phyloP scores from a whole-genome alignment of 2,113 vertebrate genomes.

The Vidua chalybeata region DNA sequence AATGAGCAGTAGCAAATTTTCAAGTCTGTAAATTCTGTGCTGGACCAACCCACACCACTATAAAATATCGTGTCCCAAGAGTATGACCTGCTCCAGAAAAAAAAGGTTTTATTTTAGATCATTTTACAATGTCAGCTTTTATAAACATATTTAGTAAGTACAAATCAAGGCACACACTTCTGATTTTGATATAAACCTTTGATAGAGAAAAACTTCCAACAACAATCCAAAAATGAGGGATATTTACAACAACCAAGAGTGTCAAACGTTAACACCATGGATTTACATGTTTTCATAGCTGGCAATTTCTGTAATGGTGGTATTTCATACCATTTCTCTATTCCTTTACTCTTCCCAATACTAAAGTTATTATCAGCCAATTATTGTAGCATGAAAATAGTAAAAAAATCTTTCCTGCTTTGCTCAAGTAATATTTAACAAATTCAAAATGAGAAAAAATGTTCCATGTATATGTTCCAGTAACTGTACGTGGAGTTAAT shows the following conservation, averaged over 20 bases:
- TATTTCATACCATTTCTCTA: slow-evolving; percentile 57
- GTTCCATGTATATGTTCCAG: background rate
- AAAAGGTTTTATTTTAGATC: background rate
- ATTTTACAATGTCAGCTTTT: background rate
- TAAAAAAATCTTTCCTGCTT: slow-evolving; percentile 60
- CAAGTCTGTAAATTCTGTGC: background rate
- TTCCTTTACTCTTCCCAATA: slow-evolving; percentile 72
- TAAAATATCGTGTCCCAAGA: background rate
- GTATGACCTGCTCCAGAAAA: background rate
- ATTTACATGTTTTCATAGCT: background rate
- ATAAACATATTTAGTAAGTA: background rate
- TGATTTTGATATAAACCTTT: background rate
- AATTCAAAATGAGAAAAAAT: slow-evolving; percentile 44
- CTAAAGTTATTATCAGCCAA: slow-evolving; percentile 77
- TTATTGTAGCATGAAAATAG: slow-evolving; percentile 77
- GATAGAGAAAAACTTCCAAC: background rate
- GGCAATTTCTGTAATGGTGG: background rate
- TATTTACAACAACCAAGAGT: background rate
- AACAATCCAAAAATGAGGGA: background rate
- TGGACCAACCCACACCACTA: background rate
- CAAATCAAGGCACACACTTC: background rate
- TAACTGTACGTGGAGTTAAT: background rate
- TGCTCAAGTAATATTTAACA: slow-evolving; percentile 67
- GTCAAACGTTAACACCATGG: fast-evolving
- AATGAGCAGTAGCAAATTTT: slow-evolving; percentile 38